These are phyloP conservation scores for Agapornis roseicollis DNA, from an alignment of 2,113 vertebrate genomes.

Conservation along the genomic window DNA sequence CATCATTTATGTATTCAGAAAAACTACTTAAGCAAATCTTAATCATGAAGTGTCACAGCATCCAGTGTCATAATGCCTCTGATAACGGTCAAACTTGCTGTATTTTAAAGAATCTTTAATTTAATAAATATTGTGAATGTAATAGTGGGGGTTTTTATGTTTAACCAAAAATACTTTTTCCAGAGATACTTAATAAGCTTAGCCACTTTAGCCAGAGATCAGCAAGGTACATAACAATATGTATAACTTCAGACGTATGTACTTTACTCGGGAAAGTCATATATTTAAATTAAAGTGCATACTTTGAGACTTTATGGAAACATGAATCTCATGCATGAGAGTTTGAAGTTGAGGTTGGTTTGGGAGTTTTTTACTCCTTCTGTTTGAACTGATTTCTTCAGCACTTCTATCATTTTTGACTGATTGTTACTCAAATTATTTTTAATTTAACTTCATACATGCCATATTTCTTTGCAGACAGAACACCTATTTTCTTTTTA, in stretches of 20 bases:
- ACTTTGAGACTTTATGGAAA: neutral
- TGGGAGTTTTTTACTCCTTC: neutral
- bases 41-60: neutral
- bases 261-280: neutral
- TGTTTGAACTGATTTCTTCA: slow-evolving; percentile 12
- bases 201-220: neutral
- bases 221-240: neutral
- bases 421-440: slow-evolving; percentile 42
- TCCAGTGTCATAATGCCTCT: neutral
- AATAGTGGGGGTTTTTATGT: neutral
- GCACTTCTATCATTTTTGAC: slow-evolving; percentile 5
- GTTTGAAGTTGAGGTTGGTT: neutral
- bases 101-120: neutral
- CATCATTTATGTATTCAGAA: neutral
- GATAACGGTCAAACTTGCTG: neutral
- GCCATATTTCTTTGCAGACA: slow-evolving; percentile 20
- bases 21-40: neutral
- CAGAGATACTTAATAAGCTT: neutral
- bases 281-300: neutral
- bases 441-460: slow-evolving; percentile 39
- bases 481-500: slow-evolving; percentile 12
- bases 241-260: neutral
- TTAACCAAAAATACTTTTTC: neutral
- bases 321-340: neutral
- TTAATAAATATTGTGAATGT: neutral